phyloP scores from a whole-genome alignment of 2,113 vertebrate species.

The Paratilapia polleni region DNA sequence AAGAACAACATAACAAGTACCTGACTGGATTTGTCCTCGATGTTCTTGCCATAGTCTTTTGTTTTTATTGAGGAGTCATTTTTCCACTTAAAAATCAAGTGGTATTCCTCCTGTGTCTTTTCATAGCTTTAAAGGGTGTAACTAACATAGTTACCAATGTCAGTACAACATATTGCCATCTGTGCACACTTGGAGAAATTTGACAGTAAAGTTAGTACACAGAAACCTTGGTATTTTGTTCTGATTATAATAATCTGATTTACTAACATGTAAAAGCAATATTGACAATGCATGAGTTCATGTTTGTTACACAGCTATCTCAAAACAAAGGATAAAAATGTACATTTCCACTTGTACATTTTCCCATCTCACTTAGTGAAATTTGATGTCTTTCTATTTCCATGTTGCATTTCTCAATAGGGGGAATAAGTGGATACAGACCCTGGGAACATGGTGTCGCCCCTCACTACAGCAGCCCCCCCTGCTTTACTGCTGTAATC shows the following conservation, averaged over 20 bases:
- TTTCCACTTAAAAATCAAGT: background rate
- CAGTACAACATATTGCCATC: background rate
- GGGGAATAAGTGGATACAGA: conserved; percentile 25
- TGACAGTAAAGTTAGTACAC: background rate
- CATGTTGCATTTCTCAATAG: conserved; percentile 19
- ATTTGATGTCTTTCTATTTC: conserved; percentile 4
- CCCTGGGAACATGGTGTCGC: conserved; percentile 64
- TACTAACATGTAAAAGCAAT: background rate
- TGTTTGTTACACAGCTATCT: background rate
- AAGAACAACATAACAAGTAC: background rate
- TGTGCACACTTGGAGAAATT: background rate
- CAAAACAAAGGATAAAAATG: background rate
- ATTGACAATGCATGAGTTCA: background rate
- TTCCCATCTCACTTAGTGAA: background rate
- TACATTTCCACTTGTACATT: background rate
- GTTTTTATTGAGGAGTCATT: conserved; percentile 1
- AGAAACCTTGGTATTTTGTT: background rate
- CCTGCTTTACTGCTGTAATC: conserved; percentile 56
- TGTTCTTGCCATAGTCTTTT: background rate
- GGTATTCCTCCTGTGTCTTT: background rate
- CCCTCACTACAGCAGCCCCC: conserved; percentile 5
- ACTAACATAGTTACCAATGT: background rate
- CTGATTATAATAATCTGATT: background rate
- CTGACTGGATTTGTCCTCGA: too few species aligned
- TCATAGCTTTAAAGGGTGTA: conserved; percentile 22